Percentiles rank a stretch among this genome's conserved stretches.
These are phyloP conservation scores for Callithrix jacchus DNA, from an alignment of 2,113 vertebrate genomes.

Conservation along the genomic window DNA sequence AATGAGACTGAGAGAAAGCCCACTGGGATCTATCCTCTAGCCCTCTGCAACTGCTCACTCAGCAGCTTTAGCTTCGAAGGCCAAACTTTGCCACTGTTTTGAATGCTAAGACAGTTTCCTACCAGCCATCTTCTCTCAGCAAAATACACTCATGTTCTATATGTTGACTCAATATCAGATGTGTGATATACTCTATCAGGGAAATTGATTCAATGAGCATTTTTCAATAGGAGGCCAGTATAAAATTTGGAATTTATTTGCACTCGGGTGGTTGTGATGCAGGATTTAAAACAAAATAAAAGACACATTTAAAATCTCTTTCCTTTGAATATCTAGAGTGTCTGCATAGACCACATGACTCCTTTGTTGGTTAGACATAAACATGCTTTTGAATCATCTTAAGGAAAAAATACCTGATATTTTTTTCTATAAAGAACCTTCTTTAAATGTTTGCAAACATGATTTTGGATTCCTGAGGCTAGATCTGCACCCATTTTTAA, in stretches of 20 bases:
- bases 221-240: constrained; percentile 18
- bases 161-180: constrained; percentile 41
- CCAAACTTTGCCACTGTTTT: neutral
- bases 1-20: neutral
- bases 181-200: neutral
- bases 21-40: rapidly evolving
- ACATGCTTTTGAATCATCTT: constrained; percentile 52
- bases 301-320: neutral
- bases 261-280: neutral
- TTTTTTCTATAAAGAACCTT: constrained; percentile 25
- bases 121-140: neutral
- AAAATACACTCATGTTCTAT: neutral
- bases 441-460: neutral
- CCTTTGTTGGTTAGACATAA: constrained; percentile 30
- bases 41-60: neutral
- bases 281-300: constrained; percentile 39
- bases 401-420: constrained; percentile 3
- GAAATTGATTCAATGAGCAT: constrained; percentile 59
- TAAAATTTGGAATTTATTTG: constrained; percentile 56
- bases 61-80: neutral
- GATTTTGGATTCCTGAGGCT: constrained; percentile 27
- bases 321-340: constrained; percentile 11
- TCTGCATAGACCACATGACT: neutral
- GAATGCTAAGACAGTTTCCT: neutral
- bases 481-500: constrained; percentile 7